A percentile compares a stretch with the other conserved stretches of the same genome.
phyloP scores from a whole-genome alignment of 2,797 vertebrate species.

The Rhyacichthys aspro region DNA sequence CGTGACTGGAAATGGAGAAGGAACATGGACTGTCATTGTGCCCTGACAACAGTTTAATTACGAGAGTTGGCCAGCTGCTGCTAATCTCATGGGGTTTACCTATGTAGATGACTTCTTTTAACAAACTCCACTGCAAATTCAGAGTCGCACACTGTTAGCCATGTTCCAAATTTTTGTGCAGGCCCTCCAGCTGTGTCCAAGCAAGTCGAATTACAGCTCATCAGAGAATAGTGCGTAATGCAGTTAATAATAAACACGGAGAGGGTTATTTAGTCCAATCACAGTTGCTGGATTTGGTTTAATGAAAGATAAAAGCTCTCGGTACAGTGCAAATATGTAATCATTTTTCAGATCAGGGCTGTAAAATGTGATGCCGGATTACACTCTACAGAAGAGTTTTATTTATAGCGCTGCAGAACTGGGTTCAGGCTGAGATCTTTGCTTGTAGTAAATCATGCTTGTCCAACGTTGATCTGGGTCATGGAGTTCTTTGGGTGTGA shows the following conservation, averaged over 20 bases:
- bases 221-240: slow-evolving; percentile 41
- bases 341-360: slow-evolving; percentile 36
- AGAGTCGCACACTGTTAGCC: slow-evolving; percentile 34
- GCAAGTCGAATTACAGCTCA: slow-evolving; percentile 43
- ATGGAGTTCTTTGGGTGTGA: slow-evolving; percentile 49
- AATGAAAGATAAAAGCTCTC: slow-evolving; percentile 43
- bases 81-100: slow-evolving; percentile 67
- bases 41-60: slow-evolving; percentile 68
- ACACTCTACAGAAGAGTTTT: slow-evolving; percentile 11
- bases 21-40: slow-evolving; percentile 51
- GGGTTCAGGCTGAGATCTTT: slow-evolving; percentile 44
- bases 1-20: slow-evolving; percentile 48
- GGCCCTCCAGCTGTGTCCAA: slow-evolving; percentile 42
- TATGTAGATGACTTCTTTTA: slow-evolving; percentile 57
- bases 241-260: slow-evolving; percentile 50
- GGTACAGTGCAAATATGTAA: slow-evolving; percentile 32
- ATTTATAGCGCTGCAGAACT: slow-evolving; percentile 42
- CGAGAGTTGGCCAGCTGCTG: slow-evolving; percentile 57
- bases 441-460: slow-evolving; percentile 49
- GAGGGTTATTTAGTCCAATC: slow-evolving; percentile 39
- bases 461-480: slow-evolving; percentile 49
- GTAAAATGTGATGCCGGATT: slow-evolving; percentile 23
- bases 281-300: slow-evolving; percentile 20
- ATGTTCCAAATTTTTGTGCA: slow-evolving; percentile 46
- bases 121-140: slow-evolving; percentile 57